Base-by-base conservation (phyloP, 2,888 invertebrate genomes). In the Cerastis leucographa region DNA sequence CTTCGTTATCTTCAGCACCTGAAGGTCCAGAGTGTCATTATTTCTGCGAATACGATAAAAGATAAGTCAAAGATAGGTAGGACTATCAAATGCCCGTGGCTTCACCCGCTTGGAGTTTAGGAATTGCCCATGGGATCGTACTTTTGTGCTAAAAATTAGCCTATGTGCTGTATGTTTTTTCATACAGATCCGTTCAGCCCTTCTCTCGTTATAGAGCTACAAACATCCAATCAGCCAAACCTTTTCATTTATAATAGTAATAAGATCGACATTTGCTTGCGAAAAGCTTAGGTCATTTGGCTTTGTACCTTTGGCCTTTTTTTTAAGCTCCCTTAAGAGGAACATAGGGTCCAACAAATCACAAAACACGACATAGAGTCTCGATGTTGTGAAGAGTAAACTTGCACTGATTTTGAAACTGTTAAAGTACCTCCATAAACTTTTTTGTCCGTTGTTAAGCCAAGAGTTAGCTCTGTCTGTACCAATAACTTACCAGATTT, bases 401-500 rank as follows among this genome's bases (percentile, higher is more conserved):
- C 1, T n/a, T 11, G 19, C 19, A 51, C 14, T 44, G 35, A 22
- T 59, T 65, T 29, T n/a, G 4, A 19, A 59, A n/a, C 11, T 66
- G 1, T 17, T 71, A 17, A 0, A 75, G n/a, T 44, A 25, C 35
- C n/a, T n/a, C n/a, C n/a, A 17, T 17, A 35, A 59, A 62, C 70
- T 7, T 35, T 25, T 54, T 54, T 64, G 14, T 40, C 25, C 40
- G 29, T 69, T 54, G 25, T 69, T 68, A 19, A 46, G 9, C 22
- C 19, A 44, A 51, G n/a, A 69, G 44, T 22, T 25, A 76, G 25
- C 22, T 35, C 22, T 3, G 54, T 8, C 29, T 54, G 19, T 44
- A 22, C 17, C 40, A 22, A 56, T 70, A 54, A 71, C 46, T 80
- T 56, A 71, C 19, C 44, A 79, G 14, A 80, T 65, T 65, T 80